phyloP scores from a whole-genome alignment of 2,113 vertebrate genomes.

The Chroicocephalus ridibundus region DNA sequence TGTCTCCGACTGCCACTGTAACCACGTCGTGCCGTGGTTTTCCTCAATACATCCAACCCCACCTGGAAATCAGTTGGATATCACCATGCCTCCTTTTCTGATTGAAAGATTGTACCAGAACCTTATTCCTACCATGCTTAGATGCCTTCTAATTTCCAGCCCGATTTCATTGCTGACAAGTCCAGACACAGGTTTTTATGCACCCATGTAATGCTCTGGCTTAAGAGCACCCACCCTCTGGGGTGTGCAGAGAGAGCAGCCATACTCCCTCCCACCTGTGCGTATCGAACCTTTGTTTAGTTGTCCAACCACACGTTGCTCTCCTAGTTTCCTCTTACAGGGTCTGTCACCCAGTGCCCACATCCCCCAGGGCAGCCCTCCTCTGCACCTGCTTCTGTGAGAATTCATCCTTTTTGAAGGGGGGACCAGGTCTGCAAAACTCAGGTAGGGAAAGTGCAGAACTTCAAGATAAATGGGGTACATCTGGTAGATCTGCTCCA shows the following conservation, averaged over 20 bases:
- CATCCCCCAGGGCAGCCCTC: not conserved
- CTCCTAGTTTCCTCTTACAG: not conserved
- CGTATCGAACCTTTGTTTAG: not conserved
- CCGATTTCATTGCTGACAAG: not conserved
- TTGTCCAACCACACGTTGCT: not conserved
- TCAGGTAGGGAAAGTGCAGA: not conserved
- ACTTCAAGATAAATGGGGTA: not conserved
- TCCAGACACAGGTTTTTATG: not conserved
- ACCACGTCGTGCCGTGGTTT: accelerated
- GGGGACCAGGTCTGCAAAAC: not conserved
- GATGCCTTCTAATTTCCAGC: not conserved
- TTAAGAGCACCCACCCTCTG: accelerated
- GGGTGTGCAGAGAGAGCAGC: not conserved
- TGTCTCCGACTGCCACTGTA: accelerated
- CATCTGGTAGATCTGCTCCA: not conserved
- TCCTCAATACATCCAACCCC: not conserved
- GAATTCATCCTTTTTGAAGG: not conserved
- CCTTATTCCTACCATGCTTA: not conserved
- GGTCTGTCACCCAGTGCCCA: not conserved
- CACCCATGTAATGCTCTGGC: accelerated
- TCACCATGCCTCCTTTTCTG: not conserved
- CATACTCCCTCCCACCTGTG: not conserved
- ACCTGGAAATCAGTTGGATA: not conserved
- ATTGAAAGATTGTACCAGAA: not conserved
- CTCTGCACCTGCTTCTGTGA: accelerated